These are phyloP conservation scores for Heliconius nattereri DNA, from an alignment of 1,140 invertebrate species.

Conservation along the genomic window DNA sequence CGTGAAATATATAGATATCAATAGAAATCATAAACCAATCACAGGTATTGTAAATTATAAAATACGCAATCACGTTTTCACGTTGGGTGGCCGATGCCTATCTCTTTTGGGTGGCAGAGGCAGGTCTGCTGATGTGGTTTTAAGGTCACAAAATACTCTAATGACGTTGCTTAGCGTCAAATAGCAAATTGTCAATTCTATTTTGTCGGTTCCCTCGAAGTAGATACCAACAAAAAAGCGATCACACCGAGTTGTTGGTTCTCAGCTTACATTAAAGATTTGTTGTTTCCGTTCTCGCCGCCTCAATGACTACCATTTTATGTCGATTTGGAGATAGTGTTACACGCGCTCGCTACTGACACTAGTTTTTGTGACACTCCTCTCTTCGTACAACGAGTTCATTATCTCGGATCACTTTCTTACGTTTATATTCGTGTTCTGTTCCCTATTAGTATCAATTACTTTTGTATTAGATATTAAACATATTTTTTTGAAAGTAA, in stretches of 20 bases:
- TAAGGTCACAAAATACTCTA: conserved; percentile 60
- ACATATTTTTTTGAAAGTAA: background rate
- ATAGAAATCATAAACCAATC: conserved; percentile 57
- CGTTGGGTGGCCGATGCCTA: conserved; percentile 59
- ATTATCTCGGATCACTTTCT: conserved; percentile 70
- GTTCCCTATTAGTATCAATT: conserved; percentile 48
- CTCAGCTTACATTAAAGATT: conserved; percentile 72
- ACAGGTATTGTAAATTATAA: conserved; percentile 64
- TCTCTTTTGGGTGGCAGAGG: conserved; percentile 26
- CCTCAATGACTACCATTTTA: conserved; percentile 79
- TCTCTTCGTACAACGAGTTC: conserved; percentile 72
- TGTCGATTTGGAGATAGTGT: conserved; percentile 79
- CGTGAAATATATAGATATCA: conserved; percentile 52
- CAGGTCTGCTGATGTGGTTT: conserved; percentile 44
- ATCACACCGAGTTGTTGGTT: conserved; percentile 49
- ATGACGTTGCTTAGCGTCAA: conserved; percentile 43
- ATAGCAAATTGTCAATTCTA: conserved; percentile 62
- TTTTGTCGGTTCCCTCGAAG: conserved; percentile 43
- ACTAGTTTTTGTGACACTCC: conserved; percentile 76
- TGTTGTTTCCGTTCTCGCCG: conserved; percentile 75
- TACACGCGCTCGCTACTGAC: conserved; percentile 77
- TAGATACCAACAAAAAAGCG: conserved; percentile 62
- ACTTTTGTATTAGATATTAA: background rate
- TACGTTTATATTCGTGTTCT: conserved; percentile 54
- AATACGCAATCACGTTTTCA: conserved; percentile 43